These are phyloP conservation scores for Oscheius sp. DNA, from an alignment of 2,888 invertebrate species.

Conservation along the genomic window DNA sequence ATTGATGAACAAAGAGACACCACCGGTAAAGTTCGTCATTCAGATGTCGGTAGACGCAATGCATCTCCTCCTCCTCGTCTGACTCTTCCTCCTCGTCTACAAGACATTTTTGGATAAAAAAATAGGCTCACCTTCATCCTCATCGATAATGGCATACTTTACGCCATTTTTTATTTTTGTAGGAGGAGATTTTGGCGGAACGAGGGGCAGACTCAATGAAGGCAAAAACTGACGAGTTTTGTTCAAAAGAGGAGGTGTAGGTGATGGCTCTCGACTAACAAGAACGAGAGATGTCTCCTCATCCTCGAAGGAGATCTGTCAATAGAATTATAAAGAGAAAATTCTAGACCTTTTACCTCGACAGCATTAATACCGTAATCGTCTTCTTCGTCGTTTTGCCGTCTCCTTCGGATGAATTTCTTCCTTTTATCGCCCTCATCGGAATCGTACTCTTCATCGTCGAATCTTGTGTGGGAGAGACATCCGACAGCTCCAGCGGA, in stretches of 20 bases:
- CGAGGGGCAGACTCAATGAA: constrained; percentile 25
- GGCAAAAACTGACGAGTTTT: constrained; percentile 16
- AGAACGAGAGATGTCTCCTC: constrained; percentile 34
- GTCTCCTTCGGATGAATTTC: constrained; percentile 7
- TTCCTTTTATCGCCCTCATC: too few species aligned
- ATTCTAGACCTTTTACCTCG: constrained; percentile 34
- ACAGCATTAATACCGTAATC: constrained; percentile 48
- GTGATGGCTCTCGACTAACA: neutral
- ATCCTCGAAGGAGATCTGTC: constrained; percentile 47
- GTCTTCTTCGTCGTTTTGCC: constrained; percentile 17
- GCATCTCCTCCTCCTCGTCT: constrained; percentile 39
- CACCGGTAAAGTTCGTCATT: constrained; percentile 58
- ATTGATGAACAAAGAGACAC: constrained; percentile 50
- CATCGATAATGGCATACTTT: constrained; percentile 36
- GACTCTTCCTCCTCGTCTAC: constrained; percentile 34
- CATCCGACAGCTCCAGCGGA: constrained; percentile 55
- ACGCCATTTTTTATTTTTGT: constrained; percentile 33
- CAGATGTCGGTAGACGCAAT: constrained; percentile 58
- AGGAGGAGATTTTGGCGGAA: constrained; percentile 23
- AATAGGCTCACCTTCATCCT: constrained; percentile 17
- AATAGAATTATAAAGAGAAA: neutral
- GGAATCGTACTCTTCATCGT: constrained; percentile 50
- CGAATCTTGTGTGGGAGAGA: constrained; percentile 46
- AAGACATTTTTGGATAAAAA: neutral
- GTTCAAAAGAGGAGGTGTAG: constrained; percentile 2